Base-by-base conservation (phyloP, 2,113 vertebrate genomes). In the Dendrocopos noguchii region DNA sequence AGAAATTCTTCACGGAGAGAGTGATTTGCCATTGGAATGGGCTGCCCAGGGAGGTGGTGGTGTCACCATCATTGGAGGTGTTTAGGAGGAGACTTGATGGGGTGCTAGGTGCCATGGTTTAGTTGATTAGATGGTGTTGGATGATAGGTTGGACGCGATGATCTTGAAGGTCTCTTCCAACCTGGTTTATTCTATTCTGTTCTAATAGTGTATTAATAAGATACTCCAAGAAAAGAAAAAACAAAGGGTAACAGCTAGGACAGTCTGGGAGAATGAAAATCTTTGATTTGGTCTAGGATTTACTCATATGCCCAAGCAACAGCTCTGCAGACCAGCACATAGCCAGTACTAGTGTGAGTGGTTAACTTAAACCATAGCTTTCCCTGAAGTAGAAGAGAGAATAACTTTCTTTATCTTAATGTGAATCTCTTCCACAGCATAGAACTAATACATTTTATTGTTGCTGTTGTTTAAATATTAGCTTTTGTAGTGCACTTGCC, bases 391-490 rank as follows among this genome's bases (percentile, higher is more conserved):
- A 50, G 21, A 25, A 4, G 22, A 22, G 8, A 52, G n/a, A 42
- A 39, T 1, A 39, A 1, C 9, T 71, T 63, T 50, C 9, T 56
- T 84, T 91, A 89, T 87, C 75, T 91, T 70, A 74, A 90, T 50
- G 47, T 64, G 81, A 86, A 91, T 96, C 1, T 92, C 72, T 91
- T 90, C 73, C n/a, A 63, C 21, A 55, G 31, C 27, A 67, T 44
- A 88, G 68, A 86, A 75, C 28, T 31, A 73, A 57, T 59, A 60
- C 53, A 19, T 91, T 89, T 93, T 93, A 91, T 93, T 86, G 84
- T 52, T 87, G 8, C 61, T 67, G 60, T 44, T 91, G 85, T 81
- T 92, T 91, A 96, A 97, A 96, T 89, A 92, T 88, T 96, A 87
- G 78, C 84, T 94, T 95, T 90, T 78, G 59, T 68, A 65, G 59